Conservation (phyloP, 2,797 vertebrate genomes). For the Coilia nasus region DNA sequence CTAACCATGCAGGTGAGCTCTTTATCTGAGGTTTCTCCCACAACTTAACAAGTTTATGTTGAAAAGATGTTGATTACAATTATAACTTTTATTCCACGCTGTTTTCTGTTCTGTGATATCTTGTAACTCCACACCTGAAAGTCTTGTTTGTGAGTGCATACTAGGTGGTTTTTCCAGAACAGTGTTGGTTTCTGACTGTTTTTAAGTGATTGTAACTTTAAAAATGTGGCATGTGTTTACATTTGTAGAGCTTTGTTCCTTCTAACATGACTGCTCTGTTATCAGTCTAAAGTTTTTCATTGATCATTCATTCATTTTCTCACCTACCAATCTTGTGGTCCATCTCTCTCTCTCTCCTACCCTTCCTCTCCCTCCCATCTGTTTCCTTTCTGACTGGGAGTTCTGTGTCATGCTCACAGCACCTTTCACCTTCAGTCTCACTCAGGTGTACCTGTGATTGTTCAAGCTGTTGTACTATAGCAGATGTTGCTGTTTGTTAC, state of each 20-base stretch:
- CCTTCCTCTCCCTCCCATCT: background rate
- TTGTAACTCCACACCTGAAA: background rate
- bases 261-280: background rate
- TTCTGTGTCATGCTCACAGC: background rate
- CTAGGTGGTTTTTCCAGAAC: background rate
- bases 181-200: background rate
- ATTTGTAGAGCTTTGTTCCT: background rate
- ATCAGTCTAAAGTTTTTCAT: background rate
- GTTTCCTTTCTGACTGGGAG: background rate
- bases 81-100: background rate
- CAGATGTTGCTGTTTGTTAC: slow-evolving; percentile 4
- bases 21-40: background rate
- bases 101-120: background rate
- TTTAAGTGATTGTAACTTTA: background rate
- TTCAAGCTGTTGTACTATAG: slow-evolving; percentile 26
- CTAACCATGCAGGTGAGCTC: background rate
- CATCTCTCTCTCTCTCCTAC: background rate
- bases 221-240: background rate
- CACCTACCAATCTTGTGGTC: background rate
- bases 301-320: background rate
- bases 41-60: too few species aligned
- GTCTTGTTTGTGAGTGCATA: background rate
- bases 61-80: background rate
- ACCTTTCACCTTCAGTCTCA: slow-evolving; percentile 2
- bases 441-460: background rate